Base-by-base conservation (phyloP, 2,797 vertebrate genomes). In the Crocodylus rhombifer region DNA sequence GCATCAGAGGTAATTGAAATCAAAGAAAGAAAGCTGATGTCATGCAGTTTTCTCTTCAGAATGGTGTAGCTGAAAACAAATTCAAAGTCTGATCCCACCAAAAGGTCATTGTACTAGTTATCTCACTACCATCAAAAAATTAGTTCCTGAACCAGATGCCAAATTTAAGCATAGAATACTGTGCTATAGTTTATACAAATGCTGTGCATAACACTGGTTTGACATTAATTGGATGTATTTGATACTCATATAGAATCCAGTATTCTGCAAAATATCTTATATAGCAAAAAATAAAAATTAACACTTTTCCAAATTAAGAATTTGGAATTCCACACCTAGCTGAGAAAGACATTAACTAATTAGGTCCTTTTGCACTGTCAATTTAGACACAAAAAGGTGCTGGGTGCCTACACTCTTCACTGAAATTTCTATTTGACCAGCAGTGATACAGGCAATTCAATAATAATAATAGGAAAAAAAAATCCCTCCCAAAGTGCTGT, bases 211-310 rank as follows among this genome's bases (percentile, higher is more conserved):
- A 82, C 83, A 11, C 12, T 81, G 84, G 9, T 94, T 96, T 98
- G 97, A 98, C 97, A 95, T 97, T 98, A 98, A 98, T 97, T 98
- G 96, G 96, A 96, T 96, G 82, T 95, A 90, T 92, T 90, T 96
- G 94, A 90, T 96, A 91, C 91, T 96, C 97, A 96, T 96, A 97
- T 78, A 92, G 96, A 97, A 30, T 30, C 30, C 30, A 30, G 30
- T 30, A 30, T 30, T 30, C 30, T 30, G 30, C 30, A 30, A 30
- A 30, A 30, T 30, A 30, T 30, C 30, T 30, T 30, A 30, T 30
- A 30, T 30, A 30, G 30, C 95, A 96, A 90, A 93, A 96, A 97
- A 95, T 91, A 97, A 96, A 96, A 88, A 82, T 91, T 92, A 92
- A 93, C 92, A 93, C 86, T 95, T 97, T 95, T 97, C 96, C 91